A percentile compares a stretch with the other conserved stretches of the same genome.
Conservation (phyloP, 2,113 vertebrate genomes). For the Salvelinus alpinus region DNA sequence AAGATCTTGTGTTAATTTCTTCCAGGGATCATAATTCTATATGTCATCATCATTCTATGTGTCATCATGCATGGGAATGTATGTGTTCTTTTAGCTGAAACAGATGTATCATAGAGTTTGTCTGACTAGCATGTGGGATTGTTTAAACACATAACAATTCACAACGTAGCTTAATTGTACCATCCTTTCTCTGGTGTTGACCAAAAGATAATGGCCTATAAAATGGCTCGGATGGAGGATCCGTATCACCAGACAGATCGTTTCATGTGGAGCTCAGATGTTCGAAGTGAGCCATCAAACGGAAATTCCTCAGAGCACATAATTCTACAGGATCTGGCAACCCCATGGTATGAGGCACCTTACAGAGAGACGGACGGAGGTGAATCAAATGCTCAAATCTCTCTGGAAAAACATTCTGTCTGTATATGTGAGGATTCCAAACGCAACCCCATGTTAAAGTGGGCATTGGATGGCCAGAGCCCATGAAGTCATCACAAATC, state of each 20-base stretch:
- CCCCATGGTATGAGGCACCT: constrained; percentile 27
- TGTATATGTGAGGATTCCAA: neutral
- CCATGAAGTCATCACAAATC: constrained; percentile 7
- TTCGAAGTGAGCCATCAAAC: constrained; percentile 40
- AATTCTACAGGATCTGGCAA: constrained; percentile 41
- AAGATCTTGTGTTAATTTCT: neutral
- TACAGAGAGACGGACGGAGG: neutral
- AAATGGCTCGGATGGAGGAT: constrained; percentile 8
- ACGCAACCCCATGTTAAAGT: neutral
- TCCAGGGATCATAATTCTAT: neutral
- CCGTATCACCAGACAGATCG: neutral
- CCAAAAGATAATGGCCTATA: neutral
- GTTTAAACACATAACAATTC: neutral
- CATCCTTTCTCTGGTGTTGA: neutral
- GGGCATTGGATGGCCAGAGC: neutral
- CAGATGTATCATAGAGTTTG: neutral
- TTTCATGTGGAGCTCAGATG: constrained; percentile 12
- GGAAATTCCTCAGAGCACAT: constrained; percentile 53
- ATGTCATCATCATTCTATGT: too few relatives aligned
- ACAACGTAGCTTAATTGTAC: neutral
- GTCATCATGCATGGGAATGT: neutral
- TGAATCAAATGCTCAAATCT: constrained; percentile 12
- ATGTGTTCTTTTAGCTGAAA: neutral
- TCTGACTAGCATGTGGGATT: neutral
- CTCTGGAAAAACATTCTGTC: constrained; percentile 10